phyloP scores from a whole-genome alignment of 1,140 invertebrate species.

The Drosophila tsacasi region DNA sequence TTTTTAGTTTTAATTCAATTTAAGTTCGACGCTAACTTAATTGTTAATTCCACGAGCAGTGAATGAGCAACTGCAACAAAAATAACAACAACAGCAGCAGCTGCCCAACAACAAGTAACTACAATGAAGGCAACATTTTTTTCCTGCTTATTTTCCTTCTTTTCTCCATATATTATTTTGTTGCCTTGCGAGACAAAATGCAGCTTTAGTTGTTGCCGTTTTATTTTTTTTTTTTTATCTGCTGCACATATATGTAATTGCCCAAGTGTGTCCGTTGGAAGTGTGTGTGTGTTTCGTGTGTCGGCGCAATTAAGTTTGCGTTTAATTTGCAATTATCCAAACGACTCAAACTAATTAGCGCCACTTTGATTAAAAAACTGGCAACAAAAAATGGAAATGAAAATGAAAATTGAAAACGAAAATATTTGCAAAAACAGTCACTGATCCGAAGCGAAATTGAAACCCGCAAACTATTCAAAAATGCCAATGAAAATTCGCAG shows the following conservation, averaged over 20 bases:
- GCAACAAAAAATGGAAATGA: conserved; percentile 50
- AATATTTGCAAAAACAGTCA: conserved; percentile 29
- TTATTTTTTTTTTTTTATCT: conserved; percentile 16
- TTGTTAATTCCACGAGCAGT: conserved; percentile 68
- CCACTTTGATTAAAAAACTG: conserved; percentile 78
- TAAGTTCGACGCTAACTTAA: conserved; percentile 61
- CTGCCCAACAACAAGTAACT: conserved; percentile 15
- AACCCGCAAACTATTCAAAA: conserved; percentile 7
- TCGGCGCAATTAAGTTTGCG: conserved; percentile 81
- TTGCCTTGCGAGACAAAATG: conserved; percentile 61
- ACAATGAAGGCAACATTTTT: conserved; percentile 28
- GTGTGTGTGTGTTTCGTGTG: conserved; percentile 68
- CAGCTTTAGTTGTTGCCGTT: conserved; percentile 40
- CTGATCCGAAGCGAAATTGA: conserved; percentile 2
- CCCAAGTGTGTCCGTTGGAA: conserved; percentile 20
- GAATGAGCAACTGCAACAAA: conserved; percentile 28
- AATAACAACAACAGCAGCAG: conserved; percentile 5
- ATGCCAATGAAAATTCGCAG: conserved; percentile 35
- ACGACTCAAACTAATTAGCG: conserved; percentile 83
- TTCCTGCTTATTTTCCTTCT: conserved; percentile 35
- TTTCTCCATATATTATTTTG: conserved; percentile 48
- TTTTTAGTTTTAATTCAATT: conserved; percentile 81
- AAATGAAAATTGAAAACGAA: conserved; percentile 43
- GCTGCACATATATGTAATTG: conserved; percentile 54
- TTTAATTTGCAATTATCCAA: conserved; percentile 84